These are phyloP conservation scores for Pherbina coryleti DNA, from an alignment of 2,888 invertebrate genomes.

Conservation along the genomic window DNA sequence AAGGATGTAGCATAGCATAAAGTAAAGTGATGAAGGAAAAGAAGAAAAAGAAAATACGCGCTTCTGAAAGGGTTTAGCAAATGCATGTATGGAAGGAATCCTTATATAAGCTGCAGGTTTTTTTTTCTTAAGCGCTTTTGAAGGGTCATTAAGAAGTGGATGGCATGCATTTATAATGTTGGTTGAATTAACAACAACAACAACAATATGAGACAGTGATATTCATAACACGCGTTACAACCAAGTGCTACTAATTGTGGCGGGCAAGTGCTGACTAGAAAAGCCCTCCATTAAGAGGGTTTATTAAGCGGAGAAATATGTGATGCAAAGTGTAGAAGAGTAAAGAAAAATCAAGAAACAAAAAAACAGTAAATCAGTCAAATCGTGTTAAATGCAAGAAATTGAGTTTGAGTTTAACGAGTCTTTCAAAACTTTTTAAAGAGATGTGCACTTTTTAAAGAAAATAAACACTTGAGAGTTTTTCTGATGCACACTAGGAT, in stretches of 20 bases:
- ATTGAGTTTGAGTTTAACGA: too few relatives aligned
- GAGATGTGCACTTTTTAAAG: too few relatives aligned
- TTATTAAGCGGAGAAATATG: not conserved
- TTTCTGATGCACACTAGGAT: too few relatives aligned
- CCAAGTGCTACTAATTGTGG: slow-evolving; percentile 28
- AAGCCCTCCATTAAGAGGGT: not conserved
- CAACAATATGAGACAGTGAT: not conserved
- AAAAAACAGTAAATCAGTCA: too few relatives aligned
- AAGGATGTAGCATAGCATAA: not conserved
- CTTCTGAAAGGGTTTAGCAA: not conserved
- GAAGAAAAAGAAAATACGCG: not conserved
- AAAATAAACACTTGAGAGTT: too few relatives aligned
- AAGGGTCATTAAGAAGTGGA: slow-evolving; percentile 26
- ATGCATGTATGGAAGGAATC: not conserved
- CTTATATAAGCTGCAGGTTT: not conserved
- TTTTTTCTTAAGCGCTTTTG: slow-evolving; percentile 28
- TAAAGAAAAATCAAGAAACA: too few relatives aligned
- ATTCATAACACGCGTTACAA: not conserved
- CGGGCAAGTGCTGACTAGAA: slow-evolving; percentile 17
- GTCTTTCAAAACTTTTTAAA: too few relatives aligned
- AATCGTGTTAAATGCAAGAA: too few relatives aligned
- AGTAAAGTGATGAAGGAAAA: not conserved
- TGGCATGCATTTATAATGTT: not conserved
- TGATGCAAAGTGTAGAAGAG: not conserved
- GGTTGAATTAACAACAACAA: not conserved